Evolutionary conservation across 2,797 vertebrate genomes (phyloP), one percentile per base, ranked within the genome.

Genomic region (Myripristis jacobus): DNA sequence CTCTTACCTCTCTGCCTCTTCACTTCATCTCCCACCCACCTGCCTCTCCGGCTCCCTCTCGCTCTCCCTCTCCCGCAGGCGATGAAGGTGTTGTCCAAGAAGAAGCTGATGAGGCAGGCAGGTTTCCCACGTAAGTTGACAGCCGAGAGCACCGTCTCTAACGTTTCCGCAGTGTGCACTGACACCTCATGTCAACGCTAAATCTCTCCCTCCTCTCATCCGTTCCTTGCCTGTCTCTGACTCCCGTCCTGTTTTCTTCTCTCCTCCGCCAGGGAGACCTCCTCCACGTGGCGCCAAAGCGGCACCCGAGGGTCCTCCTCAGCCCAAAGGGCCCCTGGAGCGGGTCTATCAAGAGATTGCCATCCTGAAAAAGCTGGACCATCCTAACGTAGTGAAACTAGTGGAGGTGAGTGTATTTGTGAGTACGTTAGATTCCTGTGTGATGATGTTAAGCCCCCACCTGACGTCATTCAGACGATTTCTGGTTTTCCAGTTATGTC

Each of bases 81-180:
- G 75, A 99, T 99, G 98, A 99, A 99, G 88, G 97, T 99, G 80
- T 92, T 99, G 83, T 99, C 98, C 83, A 99, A 99, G 89, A 98
- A 95, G 94, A 97, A 95, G 90, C 93, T 99, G 92, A 96, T 99
- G 95, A 95, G 97, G 62, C 98, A 99, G 89, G 98, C 98, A 0
- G 98, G 98, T 62, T 99, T 99, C 80, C 98, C 98, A 78, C 96
- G 98, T 98, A 95, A 98, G 98, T 96, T 79, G 71, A 57, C 58
- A 85, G 80, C 59, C 70, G 87, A 77, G 74, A 67, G 59, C 62
- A 43, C 38, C 59, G 55, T 50, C 7, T 74, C 36, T 64, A 4
- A 13, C n/a, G 38, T 65, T 73, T 50, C 24, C 52, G 19, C 48
- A 38, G 25, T 66, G 36, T 73, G 70, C 50, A 43, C 72, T 24